Conservation (phyloP, 2,113 vertebrate genomes). For the Sylvietta virens region DNA sequence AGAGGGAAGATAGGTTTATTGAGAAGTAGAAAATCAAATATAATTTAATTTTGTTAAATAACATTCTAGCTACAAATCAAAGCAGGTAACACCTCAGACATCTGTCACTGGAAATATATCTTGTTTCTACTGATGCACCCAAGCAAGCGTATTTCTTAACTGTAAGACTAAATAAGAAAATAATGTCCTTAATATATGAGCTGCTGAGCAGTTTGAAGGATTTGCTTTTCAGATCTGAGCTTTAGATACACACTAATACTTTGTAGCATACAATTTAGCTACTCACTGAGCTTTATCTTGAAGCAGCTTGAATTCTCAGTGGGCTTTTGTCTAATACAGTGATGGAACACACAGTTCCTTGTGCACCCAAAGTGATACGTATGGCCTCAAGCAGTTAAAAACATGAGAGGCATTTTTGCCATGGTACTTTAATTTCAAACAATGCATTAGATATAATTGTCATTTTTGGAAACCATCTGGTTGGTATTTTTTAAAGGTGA, state of each 20-base stretch:
- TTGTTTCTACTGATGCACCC: background rate
- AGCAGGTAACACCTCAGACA: background rate
- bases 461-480: constrained; percentile 34
- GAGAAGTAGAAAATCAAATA: background rate
- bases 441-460: background rate
- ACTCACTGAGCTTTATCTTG: background rate
- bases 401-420: background rate
- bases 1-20: background rate
- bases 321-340: background rate
- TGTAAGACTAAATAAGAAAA: background rate
- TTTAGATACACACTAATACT: background rate
- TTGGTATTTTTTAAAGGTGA: background rate
- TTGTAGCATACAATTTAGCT: background rate
- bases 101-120: background rate
- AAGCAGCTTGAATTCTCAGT: background rate
- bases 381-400: background rate
- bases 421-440: constrained; percentile 10
- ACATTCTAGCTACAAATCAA: background rate
- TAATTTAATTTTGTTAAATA: background rate
- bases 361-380: background rate
- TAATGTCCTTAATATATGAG: background rate
- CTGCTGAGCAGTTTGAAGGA: background rate
- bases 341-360: background rate
- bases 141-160: background rate
- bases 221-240: background rate